These are phyloP conservation scores for Stegodyphus dumicola DNA, from an alignment of 1,140 invertebrate genomes.

Conservation along the genomic window DNA sequence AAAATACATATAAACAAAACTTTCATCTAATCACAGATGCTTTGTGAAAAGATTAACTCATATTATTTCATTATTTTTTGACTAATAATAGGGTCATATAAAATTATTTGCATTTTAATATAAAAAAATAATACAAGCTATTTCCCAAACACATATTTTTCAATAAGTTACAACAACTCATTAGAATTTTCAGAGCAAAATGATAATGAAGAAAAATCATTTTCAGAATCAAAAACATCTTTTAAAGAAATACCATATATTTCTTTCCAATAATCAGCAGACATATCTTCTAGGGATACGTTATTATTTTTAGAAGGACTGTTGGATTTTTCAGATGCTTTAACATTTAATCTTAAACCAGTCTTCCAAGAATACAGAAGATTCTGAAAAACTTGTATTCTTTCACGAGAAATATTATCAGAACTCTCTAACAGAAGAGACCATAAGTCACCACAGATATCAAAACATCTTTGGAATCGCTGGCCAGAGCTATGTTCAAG, in stretches of 20 bases:
- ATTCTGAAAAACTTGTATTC: background rate
- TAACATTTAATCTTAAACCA: conserved; percentile 11
- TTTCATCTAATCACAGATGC: background rate
- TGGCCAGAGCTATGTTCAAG: background rate
- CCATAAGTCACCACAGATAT: background rate
- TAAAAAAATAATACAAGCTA: too few relatives aligned
- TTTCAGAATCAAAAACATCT: conserved; percentile 19
- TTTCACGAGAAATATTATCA: conserved; percentile 20
- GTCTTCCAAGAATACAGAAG: conserved; percentile 5
- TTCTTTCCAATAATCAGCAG: conserved; percentile 27
- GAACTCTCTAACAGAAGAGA: background rate
- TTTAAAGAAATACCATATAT: conserved; percentile 32
- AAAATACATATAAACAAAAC: background rate
- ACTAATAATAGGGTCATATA: background rate
- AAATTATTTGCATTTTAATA: background rate
- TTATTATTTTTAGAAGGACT: background rate
- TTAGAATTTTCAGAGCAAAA: conserved; percentile 1
- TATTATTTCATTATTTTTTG: background rate
- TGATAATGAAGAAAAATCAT: conserved; percentile 26
- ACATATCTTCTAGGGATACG: background rate
- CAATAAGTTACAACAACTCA: background rate
- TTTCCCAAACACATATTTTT: background rate
- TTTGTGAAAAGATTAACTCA: background rate
- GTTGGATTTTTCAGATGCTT: conserved; percentile 4
- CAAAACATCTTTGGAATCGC: conserved; percentile 10